These are phyloP conservation scores for Monoplex corrugatus DNA, from an alignment of 2,888 invertebrate genomes.

Conservation along the genomic window DNA sequence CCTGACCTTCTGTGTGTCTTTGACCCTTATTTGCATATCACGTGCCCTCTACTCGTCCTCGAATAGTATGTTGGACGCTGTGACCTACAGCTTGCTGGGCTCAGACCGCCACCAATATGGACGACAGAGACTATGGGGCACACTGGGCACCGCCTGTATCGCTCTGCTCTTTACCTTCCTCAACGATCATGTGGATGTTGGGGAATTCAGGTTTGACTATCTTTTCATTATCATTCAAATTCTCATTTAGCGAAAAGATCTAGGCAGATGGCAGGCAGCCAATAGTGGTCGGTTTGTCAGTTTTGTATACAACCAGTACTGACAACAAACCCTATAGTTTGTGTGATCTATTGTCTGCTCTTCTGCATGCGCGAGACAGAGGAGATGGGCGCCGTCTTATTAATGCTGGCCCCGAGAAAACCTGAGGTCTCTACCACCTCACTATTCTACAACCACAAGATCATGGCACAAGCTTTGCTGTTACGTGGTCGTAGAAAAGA, in stretches of 20 bases:
- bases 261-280: too few species aligned
- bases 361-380: too few species aligned
- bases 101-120: slow-evolving; percentile 53
- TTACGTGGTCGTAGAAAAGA: too few species aligned
- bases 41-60: slow-evolving; percentile 52
- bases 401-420: too few species aligned
- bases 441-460: too few species aligned
- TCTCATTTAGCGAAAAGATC: too few species aligned
- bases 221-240: too few species aligned
- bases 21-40: slow-evolving; percentile 39
- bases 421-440: too few species aligned
- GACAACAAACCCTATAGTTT: too few species aligned
- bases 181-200: slow-evolving; percentile 41
- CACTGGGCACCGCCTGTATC: slow-evolving; percentile 52
- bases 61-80: slow-evolving; percentile 57
- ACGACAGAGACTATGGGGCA: slow-evolving; percentile 59
- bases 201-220: slow-evolving; percentile 19
- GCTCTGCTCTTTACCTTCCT: slow-evolving; percentile 43
- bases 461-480: too few species aligned
- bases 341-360: too few species aligned
- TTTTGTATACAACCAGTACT: not conserved
- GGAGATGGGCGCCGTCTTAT: too few species aligned
- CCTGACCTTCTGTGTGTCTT: slow-evolving; percentile 46
- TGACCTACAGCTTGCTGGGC: slow-evolving; percentile 56
- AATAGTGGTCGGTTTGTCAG: not conserved